Conservation (phyloP, 2,113 vertebrate genomes). For the Mobula hypostoma region DNA sequence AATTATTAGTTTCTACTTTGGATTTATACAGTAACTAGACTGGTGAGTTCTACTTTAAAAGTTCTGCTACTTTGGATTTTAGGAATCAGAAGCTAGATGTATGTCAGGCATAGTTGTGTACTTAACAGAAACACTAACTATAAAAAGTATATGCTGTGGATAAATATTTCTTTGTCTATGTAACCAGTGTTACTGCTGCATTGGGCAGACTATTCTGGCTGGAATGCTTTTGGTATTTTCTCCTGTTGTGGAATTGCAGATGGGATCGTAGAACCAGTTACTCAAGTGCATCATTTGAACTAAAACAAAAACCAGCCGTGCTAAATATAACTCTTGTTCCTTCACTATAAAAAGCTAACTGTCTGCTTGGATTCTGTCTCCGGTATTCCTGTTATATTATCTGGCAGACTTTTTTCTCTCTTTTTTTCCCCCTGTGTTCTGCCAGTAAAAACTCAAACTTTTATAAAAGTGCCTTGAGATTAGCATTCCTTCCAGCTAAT, state of each 20-base stretch:
- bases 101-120: neutral
- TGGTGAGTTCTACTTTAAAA: neutral
- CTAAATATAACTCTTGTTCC: neutral
- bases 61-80: neutral
- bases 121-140: neutral
- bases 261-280: neutral
- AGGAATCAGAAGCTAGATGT: neutral
- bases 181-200: neutral
- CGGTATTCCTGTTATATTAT: neutral
- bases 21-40: neutral
- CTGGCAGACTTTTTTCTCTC: neutral
- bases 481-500: neutral
- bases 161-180: neutral
- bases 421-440: neutral
- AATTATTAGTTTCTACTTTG: neutral
- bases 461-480: neutral
- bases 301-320: neutral
- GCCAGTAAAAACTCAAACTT: neutral
- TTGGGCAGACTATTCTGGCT: neutral
- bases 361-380: neutral
- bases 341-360: slow-evolving; percentile 1
- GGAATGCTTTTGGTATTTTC: neutral
- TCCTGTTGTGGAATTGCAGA: neutral
- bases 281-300: neutral
- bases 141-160: neutral